Evolutionary conservation across 2,113 vertebrate genomes (phyloP).

Genomic region (Coregonus clupeaformis): DNA sequence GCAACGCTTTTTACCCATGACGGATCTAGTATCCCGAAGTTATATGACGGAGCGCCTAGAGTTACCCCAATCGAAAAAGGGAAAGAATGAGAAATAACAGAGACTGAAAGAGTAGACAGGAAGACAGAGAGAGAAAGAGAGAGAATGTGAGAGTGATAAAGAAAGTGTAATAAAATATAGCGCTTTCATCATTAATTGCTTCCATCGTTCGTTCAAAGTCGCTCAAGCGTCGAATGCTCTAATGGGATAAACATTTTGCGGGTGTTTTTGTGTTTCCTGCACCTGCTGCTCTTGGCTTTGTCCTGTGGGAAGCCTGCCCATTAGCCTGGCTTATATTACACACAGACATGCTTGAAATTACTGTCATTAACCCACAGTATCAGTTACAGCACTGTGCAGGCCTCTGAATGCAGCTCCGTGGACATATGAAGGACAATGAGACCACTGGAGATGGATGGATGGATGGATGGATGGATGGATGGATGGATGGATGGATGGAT

Average conservation of each 20-base stretch:
- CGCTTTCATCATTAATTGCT: constrained; percentile 41
- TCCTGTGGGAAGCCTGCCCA: constrained; percentile 49
- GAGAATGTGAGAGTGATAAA: too few relatives aligned
- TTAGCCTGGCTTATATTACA: constrained; percentile 58
- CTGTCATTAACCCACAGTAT: constrained; percentile 16
- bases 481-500: background rate
- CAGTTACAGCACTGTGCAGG: constrained; percentile 17
- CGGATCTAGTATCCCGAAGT: constrained; percentile 9
- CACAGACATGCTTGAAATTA: constrained; percentile 18
- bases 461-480: background rate
- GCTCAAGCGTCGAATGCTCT: constrained; percentile 31
- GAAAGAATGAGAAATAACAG: background rate
- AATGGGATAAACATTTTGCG: constrained; percentile 36
- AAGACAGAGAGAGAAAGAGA: too few relatives aligned
- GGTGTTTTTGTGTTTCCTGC: constrained; percentile 32
- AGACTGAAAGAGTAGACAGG: background rate
- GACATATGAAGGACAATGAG: background rate
- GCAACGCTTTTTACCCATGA: background rate
- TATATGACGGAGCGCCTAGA: background rate
- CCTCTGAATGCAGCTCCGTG: background rate
- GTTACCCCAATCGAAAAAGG: background rate
- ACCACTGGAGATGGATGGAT: background rate
- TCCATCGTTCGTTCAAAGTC: too few relatives aligned
- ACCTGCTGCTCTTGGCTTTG: constrained; percentile 60
- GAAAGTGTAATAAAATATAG: background rate